Evolutionary conservation across 2,113 vertebrate genomes (phyloP).

Genomic region (Xiphias gladius): DNA sequence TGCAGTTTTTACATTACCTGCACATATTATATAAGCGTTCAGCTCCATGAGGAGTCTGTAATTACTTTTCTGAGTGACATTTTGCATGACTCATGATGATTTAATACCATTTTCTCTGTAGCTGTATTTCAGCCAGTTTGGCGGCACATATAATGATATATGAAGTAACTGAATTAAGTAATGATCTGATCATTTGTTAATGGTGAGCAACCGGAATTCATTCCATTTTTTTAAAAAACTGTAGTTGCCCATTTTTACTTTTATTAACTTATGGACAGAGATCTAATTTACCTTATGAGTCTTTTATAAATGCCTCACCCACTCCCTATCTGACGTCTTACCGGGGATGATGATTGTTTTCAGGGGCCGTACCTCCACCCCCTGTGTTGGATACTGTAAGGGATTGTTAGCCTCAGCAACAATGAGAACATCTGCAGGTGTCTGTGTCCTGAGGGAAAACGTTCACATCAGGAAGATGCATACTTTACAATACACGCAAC

Average conservation of each 20-base stretch:
- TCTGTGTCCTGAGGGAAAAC: slow-evolving; percentile 79
- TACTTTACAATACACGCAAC: background rate
- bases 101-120: background rate
- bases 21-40: background rate
- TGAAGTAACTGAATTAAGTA: no score
- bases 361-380: slow-evolving; percentile 90
- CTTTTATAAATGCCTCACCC: background rate
- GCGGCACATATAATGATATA: no score
- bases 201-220: background rate
- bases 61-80: no score
- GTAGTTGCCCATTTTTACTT: background rate
- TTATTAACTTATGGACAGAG: background rate
- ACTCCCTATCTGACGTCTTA: slow-evolving; percentile 46
- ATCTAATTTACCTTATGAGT: background rate
- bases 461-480: slow-evolving; percentile 2
- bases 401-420: slow-evolving; percentile 91
- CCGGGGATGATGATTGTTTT: slow-evolving; percentile 92
- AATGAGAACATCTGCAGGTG: slow-evolving; percentile 86
- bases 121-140: background rate
- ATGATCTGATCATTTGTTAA: no score
- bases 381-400: slow-evolving; percentile 91
- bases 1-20: background rate
- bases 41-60: background rate
- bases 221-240: no score
- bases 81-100: background rate